Percentiles rank a stretch among this genome's conserved stretches.
phyloP scores from a whole-genome alignment of 2,113 vertebrate genomes.

The Coreoperca whiteheadi region DNA sequence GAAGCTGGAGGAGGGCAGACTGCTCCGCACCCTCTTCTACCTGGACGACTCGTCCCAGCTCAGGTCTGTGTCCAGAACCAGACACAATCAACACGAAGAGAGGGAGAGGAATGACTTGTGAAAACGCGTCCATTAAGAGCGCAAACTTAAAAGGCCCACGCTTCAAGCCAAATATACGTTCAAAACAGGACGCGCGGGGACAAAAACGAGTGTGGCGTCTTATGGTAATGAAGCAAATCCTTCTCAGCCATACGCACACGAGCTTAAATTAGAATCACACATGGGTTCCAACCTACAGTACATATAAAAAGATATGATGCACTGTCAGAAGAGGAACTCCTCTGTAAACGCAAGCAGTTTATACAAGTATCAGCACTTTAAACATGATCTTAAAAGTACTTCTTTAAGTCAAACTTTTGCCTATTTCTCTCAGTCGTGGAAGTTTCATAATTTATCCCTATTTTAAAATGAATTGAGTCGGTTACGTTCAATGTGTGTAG shows the following conservation, averaged over 20 bases:
- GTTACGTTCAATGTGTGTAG: too few relatives aligned
- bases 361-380: neutral
- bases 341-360: neutral
- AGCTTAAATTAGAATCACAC: neutral
- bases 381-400: neutral
- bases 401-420: neutral
- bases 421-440: neutral
- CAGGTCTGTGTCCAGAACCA: conserved; percentile 72
- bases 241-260: neutral
- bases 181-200: neutral
- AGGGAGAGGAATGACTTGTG: neutral
- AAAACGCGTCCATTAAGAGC: too few relatives aligned
- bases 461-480: too few relatives aligned
- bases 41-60: conserved; percentile 69
- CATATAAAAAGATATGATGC: neutral
- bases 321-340: neutral
- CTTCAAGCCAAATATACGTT: neutral
- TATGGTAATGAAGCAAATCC: neutral
- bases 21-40: conserved; percentile 84
- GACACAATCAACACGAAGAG: neutral
- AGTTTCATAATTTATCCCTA: neutral
- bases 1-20: conserved; percentile 71
- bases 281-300: neutral
- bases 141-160: too few relatives aligned
- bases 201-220: neutral